phyloP scores from a whole-genome alignment of 2,113 vertebrate species.

The Phylloscopus whistleri region DNA sequence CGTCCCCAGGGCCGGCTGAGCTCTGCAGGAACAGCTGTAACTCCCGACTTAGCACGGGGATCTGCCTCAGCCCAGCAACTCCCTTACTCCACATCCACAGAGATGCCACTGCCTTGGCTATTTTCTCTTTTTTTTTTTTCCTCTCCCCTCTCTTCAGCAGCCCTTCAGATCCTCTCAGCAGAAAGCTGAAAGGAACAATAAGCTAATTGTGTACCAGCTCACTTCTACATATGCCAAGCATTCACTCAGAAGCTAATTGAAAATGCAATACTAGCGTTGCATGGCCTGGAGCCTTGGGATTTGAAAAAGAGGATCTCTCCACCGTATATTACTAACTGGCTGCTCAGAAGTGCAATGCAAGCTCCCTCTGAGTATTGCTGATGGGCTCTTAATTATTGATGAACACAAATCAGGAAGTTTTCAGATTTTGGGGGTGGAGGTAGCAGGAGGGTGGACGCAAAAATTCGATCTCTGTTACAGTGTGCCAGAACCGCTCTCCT shows the following conservation, averaged over 20 bases:
- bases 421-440: constrained; percentile 63
- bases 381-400: constrained; percentile 87
- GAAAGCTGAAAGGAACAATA: constrained; percentile 75
- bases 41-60: constrained; percentile 62
- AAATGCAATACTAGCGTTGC: constrained; percentile 79
- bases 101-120: constrained; percentile 49
- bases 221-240: constrained; percentile 78
- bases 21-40: constrained; percentile 67
- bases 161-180: constrained; percentile 73
- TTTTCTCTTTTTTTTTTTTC: not conserved
- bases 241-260: constrained; percentile 84
- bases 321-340: constrained; percentile 77
- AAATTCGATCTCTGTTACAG: constrained; percentile 41
- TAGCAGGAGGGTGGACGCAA: constrained; percentile 25
- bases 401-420: constrained; percentile 78
- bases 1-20: constrained; percentile 57
- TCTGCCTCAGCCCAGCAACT: constrained; percentile 46
- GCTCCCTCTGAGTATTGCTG: constrained; percentile 81
- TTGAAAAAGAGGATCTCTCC: constrained; percentile 78
- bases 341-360: constrained; percentile 83
- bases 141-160: constrained; percentile 42
- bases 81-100: constrained; percentile 69
- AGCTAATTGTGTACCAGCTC: constrained; percentile 77
- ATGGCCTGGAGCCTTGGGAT: constrained; percentile 79
- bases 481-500: not conserved